Conservation (phyloP, 2,888 invertebrate species). For the Candidula unifasciata region DNA sequence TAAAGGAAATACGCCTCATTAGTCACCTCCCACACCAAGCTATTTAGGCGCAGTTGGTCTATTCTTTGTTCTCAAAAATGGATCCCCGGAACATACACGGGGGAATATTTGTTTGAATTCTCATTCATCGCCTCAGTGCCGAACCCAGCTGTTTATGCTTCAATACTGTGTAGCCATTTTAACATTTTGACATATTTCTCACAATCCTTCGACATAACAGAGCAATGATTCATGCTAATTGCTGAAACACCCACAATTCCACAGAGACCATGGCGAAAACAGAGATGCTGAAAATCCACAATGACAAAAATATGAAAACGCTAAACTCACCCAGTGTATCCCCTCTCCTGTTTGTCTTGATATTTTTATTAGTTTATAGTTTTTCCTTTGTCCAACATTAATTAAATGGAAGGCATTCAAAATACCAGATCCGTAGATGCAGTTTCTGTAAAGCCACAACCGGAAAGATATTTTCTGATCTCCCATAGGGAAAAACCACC, state of each 20-base stretch:
- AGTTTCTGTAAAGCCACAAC: too few relatives aligned
- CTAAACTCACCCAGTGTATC: background rate
- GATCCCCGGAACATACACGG: too few relatives aligned
- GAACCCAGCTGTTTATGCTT: too few relatives aligned
- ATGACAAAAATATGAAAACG: background rate
- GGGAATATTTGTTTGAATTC: too few relatives aligned
- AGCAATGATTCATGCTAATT: background rate
- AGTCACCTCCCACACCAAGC: too few relatives aligned
- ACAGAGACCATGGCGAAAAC: background rate
- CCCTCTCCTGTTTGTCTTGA: background rate
- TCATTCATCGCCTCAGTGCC: too few relatives aligned
- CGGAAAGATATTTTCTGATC: background rate
- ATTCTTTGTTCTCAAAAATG: too few relatives aligned
- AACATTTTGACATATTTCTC: background rate
- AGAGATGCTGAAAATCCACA: background rate
- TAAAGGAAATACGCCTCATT: too few relatives aligned
- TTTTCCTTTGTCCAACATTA: conserved; percentile 7
- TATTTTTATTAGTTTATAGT: background rate
- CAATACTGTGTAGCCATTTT: background rate
- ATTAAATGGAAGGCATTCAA: background rate
- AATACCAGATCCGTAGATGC: background rate
- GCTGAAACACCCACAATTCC: background rate
- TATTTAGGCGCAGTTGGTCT: too few relatives aligned
- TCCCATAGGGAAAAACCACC: background rate
- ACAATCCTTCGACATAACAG: too few relatives aligned